These are phyloP conservation scores for Eueides isabella DNA, from an alignment of 1,140 invertebrate species.

Conservation along the genomic window DNA sequence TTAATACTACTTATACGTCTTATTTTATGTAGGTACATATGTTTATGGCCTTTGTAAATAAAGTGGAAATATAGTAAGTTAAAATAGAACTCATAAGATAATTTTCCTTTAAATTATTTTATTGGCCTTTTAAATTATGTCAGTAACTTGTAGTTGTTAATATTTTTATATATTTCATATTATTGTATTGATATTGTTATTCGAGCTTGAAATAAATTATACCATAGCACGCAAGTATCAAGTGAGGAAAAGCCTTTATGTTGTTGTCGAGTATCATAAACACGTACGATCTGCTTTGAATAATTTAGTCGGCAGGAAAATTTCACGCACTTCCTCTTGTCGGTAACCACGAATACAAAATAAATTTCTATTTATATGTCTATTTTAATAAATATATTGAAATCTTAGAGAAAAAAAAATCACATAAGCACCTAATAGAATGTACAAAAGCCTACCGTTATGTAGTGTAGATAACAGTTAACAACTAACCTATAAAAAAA, in stretches of 20 bases:
- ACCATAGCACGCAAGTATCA: not conserved
- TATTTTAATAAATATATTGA: constrained; percentile 3
- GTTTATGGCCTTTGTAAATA: too few relatives aligned
- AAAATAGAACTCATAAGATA: too few relatives aligned
- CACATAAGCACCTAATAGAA: not conserved
- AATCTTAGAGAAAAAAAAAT: not conserved
- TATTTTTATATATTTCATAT: not conserved
- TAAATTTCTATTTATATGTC: constrained; percentile 25
- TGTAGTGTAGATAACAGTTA: not conserved
- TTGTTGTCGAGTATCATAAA: constrained; percentile 41
- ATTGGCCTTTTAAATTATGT: too few relatives aligned
- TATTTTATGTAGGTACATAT: too few relatives aligned
- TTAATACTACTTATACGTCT: too few relatives aligned
- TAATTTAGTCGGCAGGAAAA: constrained; percentile 62
- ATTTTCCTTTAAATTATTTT: too few relatives aligned
- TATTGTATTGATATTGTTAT: not conserved
- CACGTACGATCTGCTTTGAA: constrained; percentile 57
- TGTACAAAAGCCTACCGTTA: not conserved
- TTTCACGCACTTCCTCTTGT: constrained; percentile 46
- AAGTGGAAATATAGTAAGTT: too few relatives aligned
- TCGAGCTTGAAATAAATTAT: not conserved
- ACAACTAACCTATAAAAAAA: too few relatives aligned
- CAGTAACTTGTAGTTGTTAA: too few relatives aligned
- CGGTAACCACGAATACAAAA: constrained; percentile 37
- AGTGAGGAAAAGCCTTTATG: constrained; percentile 16